These are phyloP conservation scores for Himalopsyche japonica DNA, from an alignment of 2,888 invertebrate genomes.

Conservation along the genomic window DNA sequence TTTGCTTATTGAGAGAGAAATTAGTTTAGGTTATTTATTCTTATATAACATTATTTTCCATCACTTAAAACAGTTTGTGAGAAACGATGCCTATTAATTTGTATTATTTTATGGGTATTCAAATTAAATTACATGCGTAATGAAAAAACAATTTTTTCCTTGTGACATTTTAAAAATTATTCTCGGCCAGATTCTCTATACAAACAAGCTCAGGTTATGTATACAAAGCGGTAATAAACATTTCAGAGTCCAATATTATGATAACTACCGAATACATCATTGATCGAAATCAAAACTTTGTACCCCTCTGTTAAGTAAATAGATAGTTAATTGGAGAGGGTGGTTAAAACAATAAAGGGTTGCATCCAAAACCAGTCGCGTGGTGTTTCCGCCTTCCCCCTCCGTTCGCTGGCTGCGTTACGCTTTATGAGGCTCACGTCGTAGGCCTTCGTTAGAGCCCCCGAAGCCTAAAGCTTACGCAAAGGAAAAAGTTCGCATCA, in stretches of 20 bases:
- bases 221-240: background rate
- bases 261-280: constrained; percentile 16
- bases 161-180: background rate
- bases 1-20: too few species aligned
- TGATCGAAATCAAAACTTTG: constrained; percentile 24
- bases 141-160: background rate
- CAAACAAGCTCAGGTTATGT: background rate
- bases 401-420: background rate
- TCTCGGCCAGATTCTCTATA: background rate
- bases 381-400: background rate
- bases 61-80: too few species aligned
- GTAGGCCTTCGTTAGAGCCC: background rate
- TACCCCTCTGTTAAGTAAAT: constrained; percentile 37
- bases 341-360: constrained; percentile 41
- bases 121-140: too few species aligned
- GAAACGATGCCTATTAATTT: too few species aligned
- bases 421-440: constrained; percentile 1
- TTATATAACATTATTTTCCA: too few species aligned
- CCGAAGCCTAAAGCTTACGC: background rate
- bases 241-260: background rate
- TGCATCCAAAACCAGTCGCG: constrained; percentile 6
- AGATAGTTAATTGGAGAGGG: constrained; percentile 41
- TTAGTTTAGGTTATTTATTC: too few species aligned
- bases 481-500: background rate
- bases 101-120: too few species aligned